Evolutionary conservation across 2,113 vertebrate genomes (phyloP).

Genomic region (Panthera uncia): DNA sequence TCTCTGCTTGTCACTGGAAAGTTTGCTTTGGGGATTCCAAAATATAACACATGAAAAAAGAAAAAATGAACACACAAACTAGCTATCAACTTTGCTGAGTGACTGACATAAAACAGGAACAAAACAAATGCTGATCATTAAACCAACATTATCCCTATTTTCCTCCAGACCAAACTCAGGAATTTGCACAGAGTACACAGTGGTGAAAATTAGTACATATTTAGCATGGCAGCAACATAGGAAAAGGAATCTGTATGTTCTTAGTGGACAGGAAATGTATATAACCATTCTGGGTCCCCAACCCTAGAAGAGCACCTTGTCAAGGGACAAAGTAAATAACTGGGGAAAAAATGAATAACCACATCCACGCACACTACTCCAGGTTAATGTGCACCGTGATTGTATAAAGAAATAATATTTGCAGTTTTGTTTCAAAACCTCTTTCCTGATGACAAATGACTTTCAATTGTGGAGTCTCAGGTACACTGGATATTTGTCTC

Average conservation of each 20-base stretch:
- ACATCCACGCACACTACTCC: neutral
- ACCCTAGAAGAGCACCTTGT: neutral
- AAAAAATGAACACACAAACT: neutral
- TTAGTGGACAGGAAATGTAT: neutral
- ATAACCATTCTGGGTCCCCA: neutral
- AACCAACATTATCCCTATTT: no score
- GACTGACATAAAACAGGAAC: neutral
- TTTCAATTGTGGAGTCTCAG: neutral
- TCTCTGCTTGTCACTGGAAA: neutral
- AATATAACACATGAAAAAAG: neutral
- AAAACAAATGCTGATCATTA: neutral
- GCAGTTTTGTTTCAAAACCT: neutral
- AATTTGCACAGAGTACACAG: neutral
- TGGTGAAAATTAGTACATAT: neutral
- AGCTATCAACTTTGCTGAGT: neutral
- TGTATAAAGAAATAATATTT: neutral
- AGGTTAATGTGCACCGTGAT: neutral
- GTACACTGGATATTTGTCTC: neutral
- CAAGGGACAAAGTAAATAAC: neutral
- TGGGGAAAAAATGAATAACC: neutral
- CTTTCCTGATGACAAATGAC: neutral
- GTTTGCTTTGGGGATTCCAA: neutral
- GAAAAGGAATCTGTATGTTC: neutral
- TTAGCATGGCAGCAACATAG: neutral
- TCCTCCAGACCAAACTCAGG: neutral